A percentile compares a stretch with the other conserved stretches of the same genome.
phyloP scores from a whole-genome alignment of 2,797 vertebrate species.

The Gymnopithys bicolor region DNA sequence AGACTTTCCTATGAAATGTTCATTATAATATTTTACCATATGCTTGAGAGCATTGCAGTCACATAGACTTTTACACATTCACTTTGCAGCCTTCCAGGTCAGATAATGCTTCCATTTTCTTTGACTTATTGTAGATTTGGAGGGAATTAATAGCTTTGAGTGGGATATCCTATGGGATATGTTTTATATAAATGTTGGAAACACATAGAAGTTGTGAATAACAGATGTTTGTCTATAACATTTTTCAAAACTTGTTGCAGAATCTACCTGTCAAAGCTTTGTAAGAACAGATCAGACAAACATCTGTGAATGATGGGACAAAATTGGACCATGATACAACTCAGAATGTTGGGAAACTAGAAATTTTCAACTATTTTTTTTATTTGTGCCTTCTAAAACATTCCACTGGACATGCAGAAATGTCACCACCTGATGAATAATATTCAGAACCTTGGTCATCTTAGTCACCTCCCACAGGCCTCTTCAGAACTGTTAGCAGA shows the following conservation, averaged over 20 bases:
- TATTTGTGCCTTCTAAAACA: not conserved
- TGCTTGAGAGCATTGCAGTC: not conserved
- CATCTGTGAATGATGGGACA: not conserved
- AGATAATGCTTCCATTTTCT: not conserved
- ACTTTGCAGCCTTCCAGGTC: not conserved
- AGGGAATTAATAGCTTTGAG: not conserved
- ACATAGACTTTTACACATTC: not conserved
- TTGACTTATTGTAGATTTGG: not conserved
- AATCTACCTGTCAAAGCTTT: not conserved
- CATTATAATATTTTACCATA: not conserved
- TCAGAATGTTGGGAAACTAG: not conserved
- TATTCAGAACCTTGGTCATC: not conserved
- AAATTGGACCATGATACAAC: not conserved
- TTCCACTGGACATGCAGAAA: not conserved
- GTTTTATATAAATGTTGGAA: not conserved
- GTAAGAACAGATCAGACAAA: not conserved
- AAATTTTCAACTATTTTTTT: not conserved
- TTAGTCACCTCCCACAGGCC: not conserved
- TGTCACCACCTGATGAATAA: not conserved
- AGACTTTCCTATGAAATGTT: not conserved
- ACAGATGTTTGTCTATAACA: not conserved
- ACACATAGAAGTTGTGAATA: not conserved
- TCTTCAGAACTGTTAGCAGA: not conserved
- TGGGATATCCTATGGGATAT: not conserved
- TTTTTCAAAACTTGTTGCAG: not conserved